phyloP scores from a whole-genome alignment of 2,888 invertebrate genomes.

The Lasioglossum malachurum region DNA sequence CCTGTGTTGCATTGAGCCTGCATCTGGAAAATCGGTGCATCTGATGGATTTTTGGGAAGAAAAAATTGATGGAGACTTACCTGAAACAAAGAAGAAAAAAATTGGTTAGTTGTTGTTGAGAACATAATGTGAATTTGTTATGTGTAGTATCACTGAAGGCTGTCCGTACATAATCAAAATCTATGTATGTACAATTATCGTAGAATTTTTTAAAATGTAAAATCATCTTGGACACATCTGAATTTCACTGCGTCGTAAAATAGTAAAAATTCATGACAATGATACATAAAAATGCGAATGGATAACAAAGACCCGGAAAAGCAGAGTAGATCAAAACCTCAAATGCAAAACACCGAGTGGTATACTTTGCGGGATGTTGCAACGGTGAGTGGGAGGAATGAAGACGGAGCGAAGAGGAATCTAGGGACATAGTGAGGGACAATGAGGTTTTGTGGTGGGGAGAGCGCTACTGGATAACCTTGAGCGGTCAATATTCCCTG shows the following conservation, averaged over 20 bases:
- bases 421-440: neutral
- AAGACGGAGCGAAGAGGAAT: neutral
- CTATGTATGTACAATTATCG: neutral
- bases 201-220: neutral
- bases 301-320: neutral
- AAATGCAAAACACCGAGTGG: neutral
- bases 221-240: neutral
- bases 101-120: neutral
- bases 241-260: neutral
- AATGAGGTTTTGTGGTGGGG: neutral
- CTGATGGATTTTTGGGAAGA: neutral
- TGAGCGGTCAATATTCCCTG: neutral
- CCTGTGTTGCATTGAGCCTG: neutral
- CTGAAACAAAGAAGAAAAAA: neutral
- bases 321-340: neutral
- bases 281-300: neutral
- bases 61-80: neutral
- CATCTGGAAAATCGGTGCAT: neutral
- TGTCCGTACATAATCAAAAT: too few relatives aligned
- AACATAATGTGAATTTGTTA: neutral
- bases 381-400: neutral
- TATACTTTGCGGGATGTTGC: neutral
- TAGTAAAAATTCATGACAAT: neutral
- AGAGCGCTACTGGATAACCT: neutral
- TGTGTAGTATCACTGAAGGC: too few relatives aligned